A percentile compares a stretch with the other conserved stretches of the same genome.
Evolutionary conservation across 2,888 invertebrate species (phyloP).

Genomic region (Ectemnius continuus): DNA sequence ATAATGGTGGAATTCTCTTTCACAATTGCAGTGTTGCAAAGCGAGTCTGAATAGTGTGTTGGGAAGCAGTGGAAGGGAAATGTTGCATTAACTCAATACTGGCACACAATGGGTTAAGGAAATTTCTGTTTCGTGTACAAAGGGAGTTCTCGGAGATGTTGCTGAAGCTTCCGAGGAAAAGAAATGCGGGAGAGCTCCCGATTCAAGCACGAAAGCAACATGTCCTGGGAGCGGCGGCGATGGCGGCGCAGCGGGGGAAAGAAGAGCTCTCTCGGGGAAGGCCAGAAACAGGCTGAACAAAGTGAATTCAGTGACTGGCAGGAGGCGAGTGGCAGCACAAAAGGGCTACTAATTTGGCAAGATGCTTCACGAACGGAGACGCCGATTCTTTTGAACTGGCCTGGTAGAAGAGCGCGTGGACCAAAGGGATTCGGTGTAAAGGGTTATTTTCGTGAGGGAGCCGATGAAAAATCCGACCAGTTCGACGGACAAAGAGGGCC

Average conservation of each 20-base stretch:
- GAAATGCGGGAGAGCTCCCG: not conserved
- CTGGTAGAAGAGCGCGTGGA: constrained; percentile 18
- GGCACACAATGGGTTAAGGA: too few relatives aligned
- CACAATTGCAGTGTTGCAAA: too few relatives aligned
- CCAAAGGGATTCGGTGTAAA: constrained; percentile 40
- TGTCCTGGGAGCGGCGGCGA: not conserved
- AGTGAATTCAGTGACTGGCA: constrained; percentile 59
- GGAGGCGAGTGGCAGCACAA: constrained; percentile 58
- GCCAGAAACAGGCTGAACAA: constrained; percentile 29
- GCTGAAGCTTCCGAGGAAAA: too few relatives aligned
- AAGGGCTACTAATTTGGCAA: constrained; percentile 60
- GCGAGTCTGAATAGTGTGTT: too few relatives aligned
- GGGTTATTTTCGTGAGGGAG: constrained; percentile 34
- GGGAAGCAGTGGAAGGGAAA: too few relatives aligned
- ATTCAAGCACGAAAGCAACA: not conserved
- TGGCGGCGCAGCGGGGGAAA: not conserved
- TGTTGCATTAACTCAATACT: too few relatives aligned
- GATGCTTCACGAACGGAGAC: constrained; percentile 37
- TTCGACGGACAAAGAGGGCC: too few relatives aligned
- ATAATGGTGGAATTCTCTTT: too few relatives aligned
- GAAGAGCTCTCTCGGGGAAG: constrained; percentile 7
- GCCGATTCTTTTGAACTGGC: constrained; percentile 31
- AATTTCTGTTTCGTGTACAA: too few relatives aligned
- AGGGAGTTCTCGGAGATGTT: too few relatives aligned
- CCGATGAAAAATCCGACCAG: constrained; percentile 42